These are phyloP conservation scores for Sprattus sprattus DNA, from an alignment of 2,113 vertebrate genomes.

Conservation along the genomic window DNA sequence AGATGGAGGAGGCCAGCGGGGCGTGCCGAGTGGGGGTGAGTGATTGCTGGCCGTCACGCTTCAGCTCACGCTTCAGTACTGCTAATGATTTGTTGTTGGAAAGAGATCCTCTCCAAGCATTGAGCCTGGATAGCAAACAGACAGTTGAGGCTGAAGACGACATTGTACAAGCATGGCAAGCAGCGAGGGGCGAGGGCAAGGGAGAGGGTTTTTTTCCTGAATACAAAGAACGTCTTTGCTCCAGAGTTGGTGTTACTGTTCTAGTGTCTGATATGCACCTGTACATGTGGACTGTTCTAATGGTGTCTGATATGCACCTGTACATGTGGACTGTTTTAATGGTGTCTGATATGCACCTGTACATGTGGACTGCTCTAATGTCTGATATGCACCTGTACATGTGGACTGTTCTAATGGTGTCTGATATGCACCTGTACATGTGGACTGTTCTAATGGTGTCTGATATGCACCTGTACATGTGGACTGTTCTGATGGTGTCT, in stretches of 20 bases:
- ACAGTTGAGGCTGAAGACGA: not conserved
- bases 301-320: not conserved
- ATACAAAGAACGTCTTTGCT: not conserved
- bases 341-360: not conserved
- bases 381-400: not conserved
- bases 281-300: not conserved
- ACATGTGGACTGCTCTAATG: not conserved
- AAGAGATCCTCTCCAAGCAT: not conserved
- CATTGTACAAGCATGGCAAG: not conserved
- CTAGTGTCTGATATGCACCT: not conserved
- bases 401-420: not conserved
- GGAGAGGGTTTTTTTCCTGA: not conserved
- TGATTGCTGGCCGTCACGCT: not conserved
- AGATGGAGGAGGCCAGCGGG: constrained; percentile 30
- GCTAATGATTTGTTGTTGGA: not conserved
- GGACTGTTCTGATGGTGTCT: not conserved
- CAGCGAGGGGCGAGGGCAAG: too few species aligned
- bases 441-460: not conserved
- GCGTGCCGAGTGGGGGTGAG: constrained; percentile 32
- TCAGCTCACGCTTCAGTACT: not conserved
- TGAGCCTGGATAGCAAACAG: not conserved
- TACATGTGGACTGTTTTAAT: not conserved
- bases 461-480: not conserved
- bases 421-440: not conserved
- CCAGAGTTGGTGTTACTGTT: not conserved